Percentiles rank a stretch among this genome's conserved stretches.
phyloP scores from a whole-genome alignment of 1,140 invertebrate species.

The Brachionus asplanchnoidis region DNA sequence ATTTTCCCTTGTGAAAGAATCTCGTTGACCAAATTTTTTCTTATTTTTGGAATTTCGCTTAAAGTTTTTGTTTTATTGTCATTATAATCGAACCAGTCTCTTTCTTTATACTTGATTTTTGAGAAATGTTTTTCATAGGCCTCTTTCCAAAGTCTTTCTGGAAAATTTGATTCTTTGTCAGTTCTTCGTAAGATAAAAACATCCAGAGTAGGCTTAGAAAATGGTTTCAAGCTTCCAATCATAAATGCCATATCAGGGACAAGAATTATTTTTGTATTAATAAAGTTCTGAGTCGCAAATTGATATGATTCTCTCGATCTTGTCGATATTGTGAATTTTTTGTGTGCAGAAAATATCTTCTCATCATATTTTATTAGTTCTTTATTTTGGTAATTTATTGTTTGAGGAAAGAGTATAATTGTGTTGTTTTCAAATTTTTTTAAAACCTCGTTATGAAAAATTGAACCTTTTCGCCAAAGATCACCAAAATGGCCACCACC shows the following conservation, averaged over 20 bases:
- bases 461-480: not conserved
- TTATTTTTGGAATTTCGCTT: not conserved
- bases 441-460: not conserved
- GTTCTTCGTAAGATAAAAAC: not conserved
- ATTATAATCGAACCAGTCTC: not conserved
- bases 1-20: not conserved
- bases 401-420: not conserved
- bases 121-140: not conserved
- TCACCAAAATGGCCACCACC: not conserved
- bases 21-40: not conserved
- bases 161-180: not conserved
- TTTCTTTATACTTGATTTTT: not conserved
- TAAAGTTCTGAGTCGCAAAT: not conserved
- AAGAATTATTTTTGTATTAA: not conserved
- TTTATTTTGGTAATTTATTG: not conserved
- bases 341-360: not conserved
- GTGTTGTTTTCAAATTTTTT: not conserved
- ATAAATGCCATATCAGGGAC: slow-evolving; percentile 25
- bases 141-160: not conserved
- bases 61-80: not conserved
- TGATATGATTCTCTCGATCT: not conserved
- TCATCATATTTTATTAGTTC: not conserved
- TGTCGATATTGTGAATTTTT: not conserved
- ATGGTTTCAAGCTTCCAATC: not conserved
- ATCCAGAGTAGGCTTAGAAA: not conserved